phyloP scores from a whole-genome alignment of 37 sponge, comb jelly and placozoan species.

The Cliona cf. orientalis region DNA sequence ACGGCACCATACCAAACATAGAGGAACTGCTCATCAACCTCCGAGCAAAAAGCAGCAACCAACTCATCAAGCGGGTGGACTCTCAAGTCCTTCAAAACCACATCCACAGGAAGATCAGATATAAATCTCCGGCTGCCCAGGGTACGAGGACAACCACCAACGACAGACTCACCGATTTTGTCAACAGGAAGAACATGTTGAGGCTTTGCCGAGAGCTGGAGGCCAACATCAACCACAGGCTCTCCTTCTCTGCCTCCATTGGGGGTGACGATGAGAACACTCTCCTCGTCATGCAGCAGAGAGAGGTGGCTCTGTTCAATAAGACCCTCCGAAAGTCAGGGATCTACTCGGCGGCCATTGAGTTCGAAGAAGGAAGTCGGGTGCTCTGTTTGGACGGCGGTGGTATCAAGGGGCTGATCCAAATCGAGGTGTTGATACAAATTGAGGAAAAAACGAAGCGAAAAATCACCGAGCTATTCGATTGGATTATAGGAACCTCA shows the following conservation, averaged over 20 bases:
- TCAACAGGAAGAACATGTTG: slow-evolving; percentile 13
- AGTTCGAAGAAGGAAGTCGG: slow-evolving; percentile 27
- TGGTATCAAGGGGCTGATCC: slow-evolving; percentile 57
- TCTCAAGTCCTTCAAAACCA: too few species aligned
- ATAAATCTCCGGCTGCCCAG: background rate
- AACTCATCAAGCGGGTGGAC: background rate
- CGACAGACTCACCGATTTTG: slow-evolving; percentile 23
- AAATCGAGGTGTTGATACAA: slow-evolving; percentile 45
- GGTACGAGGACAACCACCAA: slow-evolving; percentile 3
- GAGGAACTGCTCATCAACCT: slow-evolving; percentile 15
- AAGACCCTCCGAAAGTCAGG: background rate
- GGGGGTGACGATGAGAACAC: slow-evolving; percentile 32
- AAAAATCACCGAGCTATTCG: slow-evolving; percentile 44
- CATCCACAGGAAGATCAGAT: background rate
- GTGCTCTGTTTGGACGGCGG: slow-evolving; percentile 65
- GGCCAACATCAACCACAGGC: slow-evolving; percentile 12
- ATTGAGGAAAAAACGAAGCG: slow-evolving; percentile 30
- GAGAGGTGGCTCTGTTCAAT: slow-evolving; percentile 40
- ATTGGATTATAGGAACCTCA: slow-evolving; percentile 49
- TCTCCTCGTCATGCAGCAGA: slow-evolving; percentile 41
- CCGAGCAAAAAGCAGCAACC: slow-evolving; percentile 31
- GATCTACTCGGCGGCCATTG: background rate
- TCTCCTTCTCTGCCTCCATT: slow-evolving; percentile 24
- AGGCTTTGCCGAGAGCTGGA: slow-evolving; percentile 32
- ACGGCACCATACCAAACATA: background rate